A percentile compares a stretch with the other conserved stretches of the same genome.
phyloP scores from a whole-genome alignment of 1,140 invertebrate genomes.

The Pachyrhynchus sulphureomaculatus region DNA sequence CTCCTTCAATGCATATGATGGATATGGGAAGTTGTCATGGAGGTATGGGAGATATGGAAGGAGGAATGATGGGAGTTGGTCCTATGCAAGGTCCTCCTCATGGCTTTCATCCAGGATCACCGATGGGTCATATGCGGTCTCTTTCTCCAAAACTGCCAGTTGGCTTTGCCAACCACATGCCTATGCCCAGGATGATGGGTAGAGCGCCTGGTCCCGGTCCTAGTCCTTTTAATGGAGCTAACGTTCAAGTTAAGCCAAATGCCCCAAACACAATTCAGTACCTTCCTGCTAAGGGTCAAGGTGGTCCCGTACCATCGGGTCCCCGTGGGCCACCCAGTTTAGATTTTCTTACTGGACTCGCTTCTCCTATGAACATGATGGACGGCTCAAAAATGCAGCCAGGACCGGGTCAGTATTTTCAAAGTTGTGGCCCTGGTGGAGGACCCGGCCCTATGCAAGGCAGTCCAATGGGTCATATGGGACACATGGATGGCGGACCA shows the following conservation, averaged over 20 bases:
- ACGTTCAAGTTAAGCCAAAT: conserved; percentile 91
- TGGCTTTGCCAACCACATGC: conserved; percentile 51
- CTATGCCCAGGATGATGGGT: conserved; percentile 55
- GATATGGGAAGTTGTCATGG: conserved; percentile 49
- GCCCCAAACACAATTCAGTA: conserved; percentile 98
- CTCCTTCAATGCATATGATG: conserved; percentile 61
- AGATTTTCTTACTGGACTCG: conserved; percentile 88
- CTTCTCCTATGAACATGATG: conserved; percentile 72
- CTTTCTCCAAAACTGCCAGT: conserved; percentile 53
- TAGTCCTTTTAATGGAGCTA: conserved; percentile 76
- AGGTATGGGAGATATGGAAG: conserved; percentile 50
- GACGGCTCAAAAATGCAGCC: conserved; percentile 68
- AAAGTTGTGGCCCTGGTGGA: conserved; percentile 55
- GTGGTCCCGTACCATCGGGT: conserved; percentile 59
- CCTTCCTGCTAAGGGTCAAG: conserved; percentile 85
- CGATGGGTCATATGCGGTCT: conserved; percentile 51
- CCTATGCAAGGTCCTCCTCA: conserved; percentile 50
- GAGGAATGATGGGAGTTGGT: conserved; percentile 48
- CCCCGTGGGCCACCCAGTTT: conserved; percentile 83
- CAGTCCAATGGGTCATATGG: conserved; percentile 52
- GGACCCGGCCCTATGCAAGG: conserved; percentile 54
- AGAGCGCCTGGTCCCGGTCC: conserved; percentile 60
- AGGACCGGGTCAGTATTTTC: conserved; percentile 76
- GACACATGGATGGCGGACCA: conserved; percentile 51
- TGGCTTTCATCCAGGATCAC: conserved; percentile 51